Base-by-base conservation (phyloP, 2,797 vertebrate genomes). In the Sebastiscus tertius region DNA sequence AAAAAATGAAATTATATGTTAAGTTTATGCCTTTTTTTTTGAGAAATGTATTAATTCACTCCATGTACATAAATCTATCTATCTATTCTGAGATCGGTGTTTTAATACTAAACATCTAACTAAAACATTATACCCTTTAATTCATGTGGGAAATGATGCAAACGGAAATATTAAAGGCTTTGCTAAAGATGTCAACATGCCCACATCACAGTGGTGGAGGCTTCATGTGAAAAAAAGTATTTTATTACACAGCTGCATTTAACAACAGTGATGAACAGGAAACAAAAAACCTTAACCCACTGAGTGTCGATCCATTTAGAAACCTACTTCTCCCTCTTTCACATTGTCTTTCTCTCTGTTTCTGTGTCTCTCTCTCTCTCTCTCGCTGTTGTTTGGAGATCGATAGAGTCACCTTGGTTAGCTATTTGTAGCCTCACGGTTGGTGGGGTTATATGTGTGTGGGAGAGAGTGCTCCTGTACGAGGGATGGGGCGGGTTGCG, bases 321-420 rank as follows among this genome's bases (percentile, higher is more conserved):
- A 91, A 89, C 91, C 77, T 77, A 83, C 91, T 90, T 91, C 67
- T 42, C 66, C 70, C 63, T 84, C 70, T 79, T 62, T 82, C 82
- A 67, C 80, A 60, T 34, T 73, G 64, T 81, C 39, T 70, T 52
- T 63, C 69, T 84, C 77, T 81, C 72, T 79, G 54, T 89, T 62
- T 87, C 59, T 82, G 29, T 74, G 69, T 83, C 13, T 71, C 2
- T 74, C 33, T 81, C 2, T 74, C 33, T 81, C 81, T 83, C 78
- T 80, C 84, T 85, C 54, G 73, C 90, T 87, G 84, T 90, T 93
- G 92, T 94, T 93, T 90, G 77, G 88, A 92, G 93, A 96, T 96
- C 96, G 88, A 96, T 96, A 91, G 91, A 96, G 95, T 96, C 95
- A 96, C 96, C 96, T 96, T 96, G 95, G 93, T 93, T 95, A 87